Evolutionary conservation across 2,113 vertebrate species (phyloP).

Genomic region (Eulacestoma nigropectus): DNA sequence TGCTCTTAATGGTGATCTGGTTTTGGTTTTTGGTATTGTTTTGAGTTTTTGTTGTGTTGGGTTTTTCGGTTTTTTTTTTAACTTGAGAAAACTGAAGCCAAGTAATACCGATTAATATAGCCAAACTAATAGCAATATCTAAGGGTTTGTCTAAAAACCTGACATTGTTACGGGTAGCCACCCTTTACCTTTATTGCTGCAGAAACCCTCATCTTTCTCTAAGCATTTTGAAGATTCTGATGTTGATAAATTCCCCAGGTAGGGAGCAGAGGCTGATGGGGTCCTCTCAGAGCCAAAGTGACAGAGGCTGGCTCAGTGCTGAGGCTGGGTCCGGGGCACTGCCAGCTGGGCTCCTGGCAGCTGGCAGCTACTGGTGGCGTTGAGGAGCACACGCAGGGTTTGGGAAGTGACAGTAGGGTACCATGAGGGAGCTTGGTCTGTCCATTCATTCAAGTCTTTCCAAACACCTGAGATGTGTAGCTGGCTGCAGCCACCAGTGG

Average conservation of each 20-base stretch:
- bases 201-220: neutral
- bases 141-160: neutral
- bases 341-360: neutral
- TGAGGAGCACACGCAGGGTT: rapidly evolving
- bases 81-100: neutral
- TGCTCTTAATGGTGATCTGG: neutral
- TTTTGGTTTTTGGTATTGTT: neutral
- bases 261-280: neutral
- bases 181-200: neutral
- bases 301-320: neutral
- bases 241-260: neutral
- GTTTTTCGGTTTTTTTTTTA: neutral
- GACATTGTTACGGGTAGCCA: neutral
- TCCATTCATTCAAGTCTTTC: rapidly evolving
- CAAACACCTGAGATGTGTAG: rapidly evolving
- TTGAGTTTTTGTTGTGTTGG: neutral
- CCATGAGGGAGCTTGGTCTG: rapidly evolving
- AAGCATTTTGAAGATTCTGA: neutral
- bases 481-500: neutral
- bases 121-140: neutral
- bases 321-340: neutral
- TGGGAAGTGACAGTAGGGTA: rapidly evolving
- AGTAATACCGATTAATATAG: neutral
- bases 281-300: neutral
- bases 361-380: neutral